Base-by-base conservation (phyloP, 2,113 vertebrate genomes). In the Dascyllus trimaculatus region DNA sequence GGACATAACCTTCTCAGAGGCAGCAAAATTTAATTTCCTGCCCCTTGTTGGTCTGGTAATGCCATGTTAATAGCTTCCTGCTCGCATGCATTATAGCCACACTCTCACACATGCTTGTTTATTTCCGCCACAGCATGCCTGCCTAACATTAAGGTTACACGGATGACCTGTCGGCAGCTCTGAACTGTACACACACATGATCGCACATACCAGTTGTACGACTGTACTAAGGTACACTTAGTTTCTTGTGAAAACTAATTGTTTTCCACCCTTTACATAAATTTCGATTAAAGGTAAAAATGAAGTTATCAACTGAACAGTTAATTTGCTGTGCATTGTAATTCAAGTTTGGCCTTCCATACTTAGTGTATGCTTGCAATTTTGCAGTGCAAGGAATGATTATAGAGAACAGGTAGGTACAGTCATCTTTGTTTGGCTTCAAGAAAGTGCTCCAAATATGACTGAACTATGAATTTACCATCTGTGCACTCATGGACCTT, bases 21-120 rank as follows among this genome's bases (percentile, higher is more conserved):
- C 88, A 80, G 92, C 48, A 84, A 88, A 90, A 94, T 94, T 93
- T 75, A 93, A 96, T 95, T 95, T 96, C 93, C 93, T 93, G 70
- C 87, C 87, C 86, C 88, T 89, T 84, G 91, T 93, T 93, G 74
- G 56, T 93, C 75, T 89, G 81, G 84, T 95, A 95, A 95, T 95
- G 87, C 87, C 90, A 82, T 79, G 84, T 89, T 95, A 95, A 95
- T 95, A 90, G 85, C 92, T 95, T 95, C 94, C 93, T 95, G 93
- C 59, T 89, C 88, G 76, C 81, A 86, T 94, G 91, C 86, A 88
- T 92, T 89, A 88, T 57, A 80, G 90, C 71, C 88, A 68, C 72
- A 53, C 75, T 40, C 77, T 54, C 66, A 74, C 69, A 72, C 66
- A 67, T 56, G 82, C 71, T 88, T 78, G 78, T 92, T 93, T 92